Conservation (phyloP, 2,888 invertebrate species). For the Cabera pusaria region DNA sequence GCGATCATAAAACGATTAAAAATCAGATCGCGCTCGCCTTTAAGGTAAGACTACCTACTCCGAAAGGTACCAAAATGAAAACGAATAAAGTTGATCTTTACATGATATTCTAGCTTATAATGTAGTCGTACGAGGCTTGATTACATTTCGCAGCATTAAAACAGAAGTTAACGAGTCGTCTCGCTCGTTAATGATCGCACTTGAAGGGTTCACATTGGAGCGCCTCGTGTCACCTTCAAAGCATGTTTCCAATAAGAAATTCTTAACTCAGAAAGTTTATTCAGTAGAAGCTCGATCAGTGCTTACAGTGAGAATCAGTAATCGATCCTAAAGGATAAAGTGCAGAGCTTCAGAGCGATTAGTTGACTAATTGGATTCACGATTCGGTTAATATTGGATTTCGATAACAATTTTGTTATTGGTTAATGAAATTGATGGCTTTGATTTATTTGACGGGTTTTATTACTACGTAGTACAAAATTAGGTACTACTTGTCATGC, state of each 20-base stretch:
- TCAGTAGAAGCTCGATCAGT: conserved; percentile 6
- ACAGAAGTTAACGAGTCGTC: conserved; percentile 10
- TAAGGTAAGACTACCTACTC: no score
- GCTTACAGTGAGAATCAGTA: conserved; percentile 20
- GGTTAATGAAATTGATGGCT: conserved; percentile 20
- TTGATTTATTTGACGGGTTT: conserved; percentile 3
- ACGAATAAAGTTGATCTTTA: conserved; percentile 11
- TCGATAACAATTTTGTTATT: conserved; percentile 31
- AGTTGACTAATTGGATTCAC: conserved; percentile 44
- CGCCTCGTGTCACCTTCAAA: conserved; percentile 14
- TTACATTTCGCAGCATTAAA: conserved; percentile 8
- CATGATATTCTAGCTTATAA: conserved; percentile 3
- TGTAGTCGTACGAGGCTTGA: conserved; percentile 2
- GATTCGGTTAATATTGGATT: conserved; percentile 36
- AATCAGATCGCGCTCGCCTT: no score
- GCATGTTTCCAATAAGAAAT: conserved; percentile 20
- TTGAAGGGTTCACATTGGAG: conserved; percentile 20
- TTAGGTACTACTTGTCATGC: no score
- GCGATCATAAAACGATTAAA: no score
- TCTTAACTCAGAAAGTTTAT: conserved; percentile 9
- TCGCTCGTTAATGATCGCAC: conserved; percentile 7
- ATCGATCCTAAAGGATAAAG: conserved; percentile 33
- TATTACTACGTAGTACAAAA: conserved; percentile 4
- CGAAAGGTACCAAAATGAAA: conserved; percentile 1
- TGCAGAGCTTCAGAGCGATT: conserved; percentile 36